phyloP scores from a whole-genome alignment of 2,797 vertebrate genomes.

The Lemur catta region DNA sequence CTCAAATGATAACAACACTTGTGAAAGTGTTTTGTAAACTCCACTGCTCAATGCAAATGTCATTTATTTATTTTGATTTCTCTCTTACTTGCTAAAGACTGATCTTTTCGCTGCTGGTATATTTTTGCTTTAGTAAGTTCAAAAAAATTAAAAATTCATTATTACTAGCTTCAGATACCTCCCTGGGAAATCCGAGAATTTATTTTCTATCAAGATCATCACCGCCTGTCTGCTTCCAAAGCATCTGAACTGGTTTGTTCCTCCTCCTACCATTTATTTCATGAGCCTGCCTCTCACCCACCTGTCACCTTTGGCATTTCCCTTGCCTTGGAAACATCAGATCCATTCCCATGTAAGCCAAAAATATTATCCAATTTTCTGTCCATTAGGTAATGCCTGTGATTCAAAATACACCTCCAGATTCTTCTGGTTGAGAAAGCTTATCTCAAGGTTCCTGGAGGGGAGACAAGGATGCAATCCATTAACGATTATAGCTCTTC shows the following conservation, averaged over 20 bases:
- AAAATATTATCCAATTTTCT: background rate
- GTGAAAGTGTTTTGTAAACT: background rate
- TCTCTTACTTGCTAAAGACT: background rate
- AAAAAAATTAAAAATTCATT: background rate
- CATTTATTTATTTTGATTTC: background rate
- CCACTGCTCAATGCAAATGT: background rate
- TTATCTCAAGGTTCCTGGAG: background rate
- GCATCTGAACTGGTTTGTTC: rapidly evolving
- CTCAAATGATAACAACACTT: background rate
- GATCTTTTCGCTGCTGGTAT: background rate
- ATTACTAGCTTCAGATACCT: background rate
- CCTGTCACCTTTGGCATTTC: background rate
- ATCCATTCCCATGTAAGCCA: background rate
- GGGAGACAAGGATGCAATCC: background rate
- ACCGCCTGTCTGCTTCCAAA: background rate
- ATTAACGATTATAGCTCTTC: background rate
- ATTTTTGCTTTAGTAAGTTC: background rate
- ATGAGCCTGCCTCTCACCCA: background rate
- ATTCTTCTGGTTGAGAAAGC: slow-evolving; percentile 5
- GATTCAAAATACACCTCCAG: background rate
- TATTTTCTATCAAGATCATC: background rate
- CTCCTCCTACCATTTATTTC: background rate
- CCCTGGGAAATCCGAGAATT: background rate
- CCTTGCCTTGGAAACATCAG: background rate
- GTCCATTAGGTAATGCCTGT: slow-evolving; percentile 28